Conservation (phyloP, 1,140 invertebrate species). For the Oreohelix idahoensis region DNA sequence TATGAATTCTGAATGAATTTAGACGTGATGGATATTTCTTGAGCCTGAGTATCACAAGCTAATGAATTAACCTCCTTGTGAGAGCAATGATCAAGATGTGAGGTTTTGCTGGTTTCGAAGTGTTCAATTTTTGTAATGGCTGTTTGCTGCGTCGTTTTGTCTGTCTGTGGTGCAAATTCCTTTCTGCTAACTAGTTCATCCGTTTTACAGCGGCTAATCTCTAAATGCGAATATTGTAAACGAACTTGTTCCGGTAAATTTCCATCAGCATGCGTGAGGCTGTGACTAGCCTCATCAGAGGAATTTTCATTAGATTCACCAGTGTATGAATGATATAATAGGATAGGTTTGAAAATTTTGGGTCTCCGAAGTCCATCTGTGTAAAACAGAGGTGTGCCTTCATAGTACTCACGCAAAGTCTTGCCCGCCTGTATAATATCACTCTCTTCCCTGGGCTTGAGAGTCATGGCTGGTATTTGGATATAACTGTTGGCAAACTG, state of each 20-base stretch:
- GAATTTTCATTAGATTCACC: neutral
- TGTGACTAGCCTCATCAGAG: neutral
- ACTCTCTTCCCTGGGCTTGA: too few relatives aligned
- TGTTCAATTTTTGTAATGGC: neutral
- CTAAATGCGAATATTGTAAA: neutral
- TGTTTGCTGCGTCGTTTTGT: neutral
- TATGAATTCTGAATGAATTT: neutral
- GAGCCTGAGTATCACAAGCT: neutral
- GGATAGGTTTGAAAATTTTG: neutral
- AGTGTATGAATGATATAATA: neutral
- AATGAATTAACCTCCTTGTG: neutral
- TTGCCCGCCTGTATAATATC: too few relatives aligned
- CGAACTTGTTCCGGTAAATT: neutral
- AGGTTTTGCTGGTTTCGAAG: neutral
- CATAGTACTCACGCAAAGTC: neutral
- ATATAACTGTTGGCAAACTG: too few relatives aligned
- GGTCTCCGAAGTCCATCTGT: neutral
- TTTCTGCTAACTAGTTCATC: neutral
- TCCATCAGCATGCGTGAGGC: neutral
- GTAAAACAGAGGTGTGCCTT: neutral
- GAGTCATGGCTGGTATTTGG: too few relatives aligned
- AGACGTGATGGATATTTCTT: neutral
- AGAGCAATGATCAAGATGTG: neutral
- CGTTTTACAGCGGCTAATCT: neutral
- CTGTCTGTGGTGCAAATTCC: neutral